phyloP scores from a whole-genome alignment of 2,888 invertebrate species.

The Drosophila lacicola region DNA sequence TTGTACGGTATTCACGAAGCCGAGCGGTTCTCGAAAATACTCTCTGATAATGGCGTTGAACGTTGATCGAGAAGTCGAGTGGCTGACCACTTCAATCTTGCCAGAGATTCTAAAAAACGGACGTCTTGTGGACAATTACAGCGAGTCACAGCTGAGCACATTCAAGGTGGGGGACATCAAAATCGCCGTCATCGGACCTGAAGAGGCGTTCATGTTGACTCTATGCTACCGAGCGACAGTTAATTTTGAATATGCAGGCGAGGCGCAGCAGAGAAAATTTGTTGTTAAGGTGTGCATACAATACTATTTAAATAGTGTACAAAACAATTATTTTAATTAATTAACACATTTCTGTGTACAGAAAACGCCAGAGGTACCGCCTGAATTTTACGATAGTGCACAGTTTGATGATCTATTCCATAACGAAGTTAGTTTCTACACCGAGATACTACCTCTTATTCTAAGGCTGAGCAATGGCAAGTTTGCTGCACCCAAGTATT shows the following conservation, averaged over 20 bases:
- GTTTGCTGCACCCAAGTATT: slow-evolving; percentile 76
- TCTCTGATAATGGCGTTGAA: slow-evolving; percentile 33
- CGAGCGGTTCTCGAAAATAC: slow-evolving; percentile 16
- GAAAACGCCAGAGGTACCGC: slow-evolving; percentile 81
- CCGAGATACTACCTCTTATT: slow-evolving; percentile 76
- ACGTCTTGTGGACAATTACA: slow-evolving; percentile 47
- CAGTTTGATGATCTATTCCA: slow-evolving; percentile 76
- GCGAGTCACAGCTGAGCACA: slow-evolving; percentile 22
- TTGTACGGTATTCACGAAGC: slow-evolving; percentile 15
- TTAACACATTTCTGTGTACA: slow-evolving; percentile 26
- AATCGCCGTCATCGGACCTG: slow-evolving; percentile 62
- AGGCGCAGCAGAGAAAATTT: slow-evolving; percentile 40
- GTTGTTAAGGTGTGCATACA: slow-evolving; percentile 76
- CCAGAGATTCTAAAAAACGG: slow-evolving; percentile 63
- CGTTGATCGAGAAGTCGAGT: slow-evolving; percentile 59
- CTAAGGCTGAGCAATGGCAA: slow-evolving; percentile 50
- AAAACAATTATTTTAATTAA: not conserved
- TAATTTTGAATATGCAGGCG: slow-evolving; percentile 56
- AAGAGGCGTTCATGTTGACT: slow-evolving; percentile 82
- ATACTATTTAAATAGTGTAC: not conserved
- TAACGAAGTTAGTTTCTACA: slow-evolving; percentile 83
- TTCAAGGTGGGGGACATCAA: slow-evolving; percentile 59
- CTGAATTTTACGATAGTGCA: slow-evolving; percentile 65
- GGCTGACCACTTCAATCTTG: slow-evolving; percentile 60
- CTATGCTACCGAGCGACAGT: slow-evolving; percentile 75